These are phyloP conservation scores for Hirundo rustica DNA, from an alignment of 2,797 vertebrate species.

Conservation along the genomic window DNA sequence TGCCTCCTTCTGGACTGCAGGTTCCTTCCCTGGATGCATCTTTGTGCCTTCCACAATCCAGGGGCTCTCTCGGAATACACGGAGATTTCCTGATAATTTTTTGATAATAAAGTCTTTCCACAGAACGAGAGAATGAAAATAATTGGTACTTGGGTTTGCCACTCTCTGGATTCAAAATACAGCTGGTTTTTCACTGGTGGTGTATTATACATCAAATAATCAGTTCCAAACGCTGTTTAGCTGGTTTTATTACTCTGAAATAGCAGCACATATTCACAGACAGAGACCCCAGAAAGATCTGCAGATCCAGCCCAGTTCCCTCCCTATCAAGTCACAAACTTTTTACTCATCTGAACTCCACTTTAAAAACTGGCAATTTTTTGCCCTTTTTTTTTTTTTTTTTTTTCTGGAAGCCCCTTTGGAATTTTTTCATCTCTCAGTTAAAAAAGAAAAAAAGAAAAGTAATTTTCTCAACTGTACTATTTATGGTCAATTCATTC, in stretches of 20 bases:
- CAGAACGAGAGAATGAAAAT: background rate
- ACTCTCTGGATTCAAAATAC: background rate
- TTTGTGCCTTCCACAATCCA: background rate
- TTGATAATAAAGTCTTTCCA: rapidly evolving
- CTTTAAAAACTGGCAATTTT: background rate
- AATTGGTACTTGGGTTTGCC: background rate
- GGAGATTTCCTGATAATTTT: rapidly evolving
- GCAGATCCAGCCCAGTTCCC: background rate
- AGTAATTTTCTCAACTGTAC: background rate
- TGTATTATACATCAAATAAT: background rate
- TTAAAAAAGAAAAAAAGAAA: background rate
- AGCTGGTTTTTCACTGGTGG: background rate
- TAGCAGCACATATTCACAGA: background rate
- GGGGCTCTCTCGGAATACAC: background rate
- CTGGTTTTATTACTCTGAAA: background rate
- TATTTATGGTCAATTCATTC: background rate
- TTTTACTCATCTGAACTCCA: background rate
- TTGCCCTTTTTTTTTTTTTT: background rate
- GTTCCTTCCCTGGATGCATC: background rate
- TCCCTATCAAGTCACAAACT: background rate
- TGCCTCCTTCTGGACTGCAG: background rate
- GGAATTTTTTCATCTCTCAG: background rate
- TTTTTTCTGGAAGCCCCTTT: background rate
- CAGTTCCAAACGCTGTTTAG: background rate
- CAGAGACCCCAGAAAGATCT: background rate